phyloP scores from a whole-genome alignment of 1,140 invertebrate species.

The Paracyclopina nana region DNA sequence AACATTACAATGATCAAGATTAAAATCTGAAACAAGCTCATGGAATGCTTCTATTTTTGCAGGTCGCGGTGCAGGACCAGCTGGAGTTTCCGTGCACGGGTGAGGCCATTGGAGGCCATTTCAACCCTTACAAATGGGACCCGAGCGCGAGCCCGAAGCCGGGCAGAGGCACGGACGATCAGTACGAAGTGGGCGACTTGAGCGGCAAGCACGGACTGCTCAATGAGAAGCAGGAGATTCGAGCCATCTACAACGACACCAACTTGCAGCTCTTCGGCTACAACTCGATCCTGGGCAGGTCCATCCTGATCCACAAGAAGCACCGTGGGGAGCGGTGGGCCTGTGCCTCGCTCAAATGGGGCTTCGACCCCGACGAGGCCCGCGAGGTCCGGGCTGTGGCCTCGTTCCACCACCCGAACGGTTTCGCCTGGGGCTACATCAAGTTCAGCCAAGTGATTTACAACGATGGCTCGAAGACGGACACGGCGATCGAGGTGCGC shows the following conservation, averaged over 20 bases:
- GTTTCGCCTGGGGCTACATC: constrained; percentile 65
- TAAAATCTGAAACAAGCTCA: too few relatives aligned
- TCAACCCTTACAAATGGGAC: constrained; percentile 55
- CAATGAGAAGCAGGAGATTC: constrained; percentile 29
- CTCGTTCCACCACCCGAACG: constrained; percentile 71
- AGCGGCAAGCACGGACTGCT: constrained; percentile 63
- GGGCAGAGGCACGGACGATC: constrained; percentile 46
- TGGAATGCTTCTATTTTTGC: too few relatives aligned
- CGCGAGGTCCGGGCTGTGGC: constrained; percentile 64
- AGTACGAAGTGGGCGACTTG: constrained; percentile 71
- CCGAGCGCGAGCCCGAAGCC: constrained; percentile 36
- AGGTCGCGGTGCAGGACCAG: constrained; percentile 48
- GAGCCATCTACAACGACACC: constrained; percentile 51
- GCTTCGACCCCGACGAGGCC: constrained; percentile 62
- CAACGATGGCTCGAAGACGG: constrained; percentile 60
- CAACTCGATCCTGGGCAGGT: constrained; percentile 59
- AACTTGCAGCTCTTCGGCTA: constrained; percentile 63
- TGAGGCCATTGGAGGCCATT: constrained; percentile 53
- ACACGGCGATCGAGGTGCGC: constrained; percentile 71
- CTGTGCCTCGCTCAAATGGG: constrained; percentile 60
- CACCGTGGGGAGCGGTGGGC: constrained; percentile 44
- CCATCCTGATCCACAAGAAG: constrained; percentile 57
- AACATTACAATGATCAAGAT: too few relatives aligned
- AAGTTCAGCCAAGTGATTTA: constrained; percentile 70
- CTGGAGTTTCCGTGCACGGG: constrained; percentile 70